Evolutionary conservation across 2,113 vertebrate genomes (phyloP), one percentile per base, ranked within the genome.

Genomic region (Chloropsis hardwickii): DNA sequence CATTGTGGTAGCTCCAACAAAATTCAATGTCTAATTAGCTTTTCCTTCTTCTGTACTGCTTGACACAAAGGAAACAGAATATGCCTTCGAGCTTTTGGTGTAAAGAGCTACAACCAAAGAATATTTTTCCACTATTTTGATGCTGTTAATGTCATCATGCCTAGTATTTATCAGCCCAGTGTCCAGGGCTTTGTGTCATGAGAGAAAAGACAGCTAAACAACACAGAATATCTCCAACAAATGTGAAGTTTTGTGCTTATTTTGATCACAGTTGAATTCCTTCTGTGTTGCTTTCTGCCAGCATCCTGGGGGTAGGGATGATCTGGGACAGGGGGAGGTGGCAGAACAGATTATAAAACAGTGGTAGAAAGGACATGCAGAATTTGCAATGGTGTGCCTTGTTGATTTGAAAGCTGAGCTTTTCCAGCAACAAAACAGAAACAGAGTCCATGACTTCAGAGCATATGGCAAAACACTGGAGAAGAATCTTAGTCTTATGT

Each of bases 381-480:
- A 77, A 23, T 37, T 85, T 82, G 33, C 1, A 5, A 1, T 69
- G 27, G 33, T 66, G 35, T 27, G 10, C 0, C 0, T 12, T 90
- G 66, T 22, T 92, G 79, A 27, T 72, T 77, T 93, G 61, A 93
- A 88, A 77, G 28, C 29, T 29, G 48, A 53, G n/a, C 16, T 77
- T 82, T 53, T 90, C 40, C 53, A 79, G 48, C 8, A 37, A 27
- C 0, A 14, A 37, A 79, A 21, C 21, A 69, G 57, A 65, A 82
- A 83, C 16, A 24, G 35, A 20, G 17, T 33, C 28, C 21, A 3
- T 66, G 23, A 57, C 31, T 82, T 47, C 44, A 51, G 14, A 14
- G 20, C 12, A n/a, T 12, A 22, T 27, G 51, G 62, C 37, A 90
- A 87, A 90, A 29, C 27, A 53, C 11, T n/a, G n/a, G 56, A 72